Evolutionary conservation across 1,140 invertebrate genomes (phyloP).

Genomic region (Pseudachorutes palmiensis): DNA sequence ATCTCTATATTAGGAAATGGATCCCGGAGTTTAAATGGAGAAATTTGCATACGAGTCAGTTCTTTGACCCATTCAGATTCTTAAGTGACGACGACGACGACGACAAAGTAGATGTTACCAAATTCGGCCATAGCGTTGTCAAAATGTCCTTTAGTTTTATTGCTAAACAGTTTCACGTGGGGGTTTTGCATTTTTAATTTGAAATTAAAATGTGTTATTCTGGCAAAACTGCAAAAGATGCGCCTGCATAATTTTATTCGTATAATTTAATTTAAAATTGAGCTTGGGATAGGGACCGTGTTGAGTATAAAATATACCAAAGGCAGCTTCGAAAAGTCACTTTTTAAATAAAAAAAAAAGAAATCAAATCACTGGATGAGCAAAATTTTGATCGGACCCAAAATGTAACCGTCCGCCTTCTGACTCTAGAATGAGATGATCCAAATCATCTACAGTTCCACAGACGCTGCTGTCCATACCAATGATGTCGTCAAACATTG

Average conservation of each 20-base stretch:
- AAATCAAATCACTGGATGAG: background rate
- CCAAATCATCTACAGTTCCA: conserved; percentile 41
- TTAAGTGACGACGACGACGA: too few species aligned
- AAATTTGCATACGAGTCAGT: background rate
- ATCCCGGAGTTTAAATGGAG: conserved; percentile 5
- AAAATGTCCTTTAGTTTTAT: background rate
- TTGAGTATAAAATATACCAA: too few species aligned
- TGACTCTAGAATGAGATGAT: conserved; percentile 47
- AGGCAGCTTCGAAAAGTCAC: too few species aligned
- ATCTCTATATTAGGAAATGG: conserved; percentile 5
- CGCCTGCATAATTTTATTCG: too few species aligned
- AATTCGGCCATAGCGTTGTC: background rate
- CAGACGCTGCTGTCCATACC: conserved; percentile 40
- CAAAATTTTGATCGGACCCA: conserved; percentile 18
- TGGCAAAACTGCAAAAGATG: too few species aligned
- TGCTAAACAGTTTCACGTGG: too few species aligned
- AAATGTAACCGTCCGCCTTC: conserved; percentile 40
- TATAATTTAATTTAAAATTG: too few species aligned
- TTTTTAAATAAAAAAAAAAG: background rate
- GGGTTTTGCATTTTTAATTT: too few species aligned
- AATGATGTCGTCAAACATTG: conserved; percentile 40
- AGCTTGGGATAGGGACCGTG: too few species aligned
- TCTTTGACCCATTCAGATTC: background rate
- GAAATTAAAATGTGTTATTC: too few species aligned
- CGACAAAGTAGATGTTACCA: background rate